Evolutionary conservation across 2,888 invertebrate species (phyloP).

Genomic region (Heliothis peltigera): DNA sequence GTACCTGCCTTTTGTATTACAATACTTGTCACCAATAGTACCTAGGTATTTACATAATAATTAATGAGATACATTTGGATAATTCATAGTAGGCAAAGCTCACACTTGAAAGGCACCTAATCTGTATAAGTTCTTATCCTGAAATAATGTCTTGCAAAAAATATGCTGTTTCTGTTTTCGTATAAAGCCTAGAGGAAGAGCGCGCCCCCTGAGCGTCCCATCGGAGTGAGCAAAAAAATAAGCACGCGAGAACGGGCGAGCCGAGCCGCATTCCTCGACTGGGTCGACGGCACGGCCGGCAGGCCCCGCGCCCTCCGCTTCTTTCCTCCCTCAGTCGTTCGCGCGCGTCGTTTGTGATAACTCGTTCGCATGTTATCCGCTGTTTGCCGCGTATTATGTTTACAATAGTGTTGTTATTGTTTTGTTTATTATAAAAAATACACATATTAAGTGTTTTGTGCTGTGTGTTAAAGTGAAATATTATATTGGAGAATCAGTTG

Average conservation of each 20-base stretch:
- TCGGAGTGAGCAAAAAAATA: slow-evolving; percentile 78
- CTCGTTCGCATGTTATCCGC: slow-evolving; percentile 72
- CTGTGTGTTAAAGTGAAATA: slow-evolving; percentile 74
- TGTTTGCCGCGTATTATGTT: slow-evolving; percentile 83
- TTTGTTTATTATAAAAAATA: slow-evolving; percentile 72
- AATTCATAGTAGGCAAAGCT: too few relatives aligned
- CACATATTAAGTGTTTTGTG: slow-evolving; percentile 75
- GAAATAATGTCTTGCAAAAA: neutral
- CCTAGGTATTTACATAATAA: too few relatives aligned
- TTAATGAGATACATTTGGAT: too few relatives aligned
- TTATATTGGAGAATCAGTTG: slow-evolving; percentile 64
- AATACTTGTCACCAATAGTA: too few relatives aligned
- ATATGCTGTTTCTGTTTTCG: neutral
- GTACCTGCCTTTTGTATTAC: too few relatives aligned
- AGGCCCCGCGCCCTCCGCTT: slow-evolving; percentile 68
- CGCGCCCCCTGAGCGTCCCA: slow-evolving; percentile 69
- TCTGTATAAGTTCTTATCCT: neutral
- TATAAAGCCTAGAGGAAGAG: slow-evolving; percentile 25
- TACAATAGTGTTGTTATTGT: slow-evolving; percentile 85
- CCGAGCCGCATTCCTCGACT: slow-evolving; percentile 87
- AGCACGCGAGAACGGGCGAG: slow-evolving; percentile 84
- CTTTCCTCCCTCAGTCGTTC: slow-evolving; percentile 76
- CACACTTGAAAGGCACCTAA: neutral
- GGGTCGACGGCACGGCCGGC: slow-evolving; percentile 81
- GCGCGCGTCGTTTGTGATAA: slow-evolving; percentile 82